phyloP scores from a whole-genome alignment of 1,140 invertebrate species.

The Galleria mellonella region DNA sequence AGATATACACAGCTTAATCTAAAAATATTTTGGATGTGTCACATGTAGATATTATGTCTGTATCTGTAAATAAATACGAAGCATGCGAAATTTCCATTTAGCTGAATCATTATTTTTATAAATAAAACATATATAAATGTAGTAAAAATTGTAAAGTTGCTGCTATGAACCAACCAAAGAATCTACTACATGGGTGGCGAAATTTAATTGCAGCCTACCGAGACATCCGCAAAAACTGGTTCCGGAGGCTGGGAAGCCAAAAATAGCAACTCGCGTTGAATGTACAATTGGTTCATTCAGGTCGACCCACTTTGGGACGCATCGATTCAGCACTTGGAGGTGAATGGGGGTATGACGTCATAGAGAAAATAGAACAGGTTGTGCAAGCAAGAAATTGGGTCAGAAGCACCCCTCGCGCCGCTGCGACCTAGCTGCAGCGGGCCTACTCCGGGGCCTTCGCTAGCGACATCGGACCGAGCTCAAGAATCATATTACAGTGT shows the following conservation, averaged over 20 bases:
- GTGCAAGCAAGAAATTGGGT: slow-evolving; percentile 52
- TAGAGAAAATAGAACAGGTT: slow-evolving; percentile 53
- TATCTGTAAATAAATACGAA: no score
- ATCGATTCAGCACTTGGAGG: slow-evolving; percentile 58
- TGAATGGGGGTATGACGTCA: slow-evolving; percentile 66
- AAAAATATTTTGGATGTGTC: no score
- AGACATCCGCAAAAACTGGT: slow-evolving; percentile 30
- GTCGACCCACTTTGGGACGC: slow-evolving; percentile 52
- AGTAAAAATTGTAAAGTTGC: no score
- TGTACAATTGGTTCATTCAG: slow-evolving; percentile 57
- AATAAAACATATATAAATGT: no score
- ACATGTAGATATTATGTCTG: no score
- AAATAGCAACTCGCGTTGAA: slow-evolving; percentile 48
- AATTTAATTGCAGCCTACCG: slow-evolving; percentile 24
- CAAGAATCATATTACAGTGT: slow-evolving; percentile 5
- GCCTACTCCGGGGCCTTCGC: slow-evolving; percentile 8
- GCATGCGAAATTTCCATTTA: no score
- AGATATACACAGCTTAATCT: no score
- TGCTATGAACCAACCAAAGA: no score
- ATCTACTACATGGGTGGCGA: slow-evolving; percentile 1
- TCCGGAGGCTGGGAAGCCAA: slow-evolving; percentile 27
- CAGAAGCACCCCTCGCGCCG: slow-evolving; percentile 24
- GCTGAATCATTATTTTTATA: no score
- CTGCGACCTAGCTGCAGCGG: slow-evolving; percentile 19
- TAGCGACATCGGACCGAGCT: slow-evolving; percentile 1